These are phyloP conservation scores for Burhinus bistriatus DNA, from an alignment of 2,113 vertebrate species.

Conservation along the genomic window DNA sequence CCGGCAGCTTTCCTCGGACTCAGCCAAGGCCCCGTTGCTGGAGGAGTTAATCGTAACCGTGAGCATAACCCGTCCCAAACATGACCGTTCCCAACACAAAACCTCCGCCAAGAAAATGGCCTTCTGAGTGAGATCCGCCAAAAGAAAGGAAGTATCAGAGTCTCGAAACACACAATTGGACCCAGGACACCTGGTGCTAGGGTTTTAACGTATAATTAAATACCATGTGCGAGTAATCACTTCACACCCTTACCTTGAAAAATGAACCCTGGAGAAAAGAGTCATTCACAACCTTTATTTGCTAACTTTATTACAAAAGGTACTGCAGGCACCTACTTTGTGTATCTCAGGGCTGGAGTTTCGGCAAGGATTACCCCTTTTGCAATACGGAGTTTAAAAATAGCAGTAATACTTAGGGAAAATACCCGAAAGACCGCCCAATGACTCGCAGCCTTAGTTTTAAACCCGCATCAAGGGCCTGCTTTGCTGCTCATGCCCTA, in stretches of 20 bases:
- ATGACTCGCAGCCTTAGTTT: neutral
- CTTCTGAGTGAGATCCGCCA: accelerated
- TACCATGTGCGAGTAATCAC: accelerated
- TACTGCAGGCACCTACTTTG: accelerated
- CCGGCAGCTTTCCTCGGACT: too few relatives aligned
- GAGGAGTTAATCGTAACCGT: accelerated
- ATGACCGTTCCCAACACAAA: neutral
- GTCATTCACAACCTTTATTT: slow-evolving; percentile 21
- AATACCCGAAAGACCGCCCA: neutral
- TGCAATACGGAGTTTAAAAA: neutral
- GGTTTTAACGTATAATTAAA: neutral
- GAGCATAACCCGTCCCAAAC: too few relatives aligned
- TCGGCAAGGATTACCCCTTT: neutral
- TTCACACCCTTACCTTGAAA: neutral
- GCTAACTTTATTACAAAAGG: neutral
- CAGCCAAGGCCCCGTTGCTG: accelerated
- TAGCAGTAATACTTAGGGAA: neutral
- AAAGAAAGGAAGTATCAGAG: accelerated
- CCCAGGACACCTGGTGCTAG: too few relatives aligned
- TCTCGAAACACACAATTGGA: accelerated
- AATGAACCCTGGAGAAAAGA: neutral
- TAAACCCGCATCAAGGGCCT: neutral
- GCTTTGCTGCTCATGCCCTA: neutral
- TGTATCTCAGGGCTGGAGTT: neutral
- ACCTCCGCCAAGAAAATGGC: neutral